Conservation (phyloP, 2,113 vertebrate species). For the Aldabrachelys gigantea region DNA sequence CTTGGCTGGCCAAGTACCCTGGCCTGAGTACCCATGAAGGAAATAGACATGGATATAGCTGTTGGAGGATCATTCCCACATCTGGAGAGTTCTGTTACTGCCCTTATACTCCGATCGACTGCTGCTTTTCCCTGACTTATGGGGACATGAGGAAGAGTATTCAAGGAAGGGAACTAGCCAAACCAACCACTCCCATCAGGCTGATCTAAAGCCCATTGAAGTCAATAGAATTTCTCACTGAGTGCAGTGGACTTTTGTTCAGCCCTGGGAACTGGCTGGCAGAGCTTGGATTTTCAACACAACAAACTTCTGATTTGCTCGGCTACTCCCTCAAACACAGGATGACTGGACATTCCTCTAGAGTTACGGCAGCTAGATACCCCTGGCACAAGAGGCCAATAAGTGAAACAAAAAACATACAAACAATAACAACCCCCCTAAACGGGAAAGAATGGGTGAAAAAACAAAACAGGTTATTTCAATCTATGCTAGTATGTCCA, state of each 20-base stretch:
- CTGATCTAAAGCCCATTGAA: not conserved
- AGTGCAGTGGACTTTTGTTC: too few species aligned
- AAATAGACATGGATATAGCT: not conserved
- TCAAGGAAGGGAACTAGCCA: not conserved
- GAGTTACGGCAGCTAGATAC: not conserved
- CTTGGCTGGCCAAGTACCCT: not conserved
- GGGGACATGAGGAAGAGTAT: not conserved
- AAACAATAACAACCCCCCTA: not conserved
- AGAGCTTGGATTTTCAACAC: not conserved
- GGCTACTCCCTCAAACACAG: rapidly evolving
- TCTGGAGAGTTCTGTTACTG: not conserved
- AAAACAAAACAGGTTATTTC: not conserved
- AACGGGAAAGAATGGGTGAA: not conserved
- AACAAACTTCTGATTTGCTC: not conserved
- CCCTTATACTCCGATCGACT: rapidly evolving
- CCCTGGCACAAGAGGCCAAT: not conserved
- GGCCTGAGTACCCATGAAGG: not conserved
- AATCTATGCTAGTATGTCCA: not conserved
- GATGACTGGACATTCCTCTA: not conserved
- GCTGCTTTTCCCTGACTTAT: not conserved
- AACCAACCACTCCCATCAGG: rapidly evolving
- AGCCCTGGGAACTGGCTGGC: not conserved
- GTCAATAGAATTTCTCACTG: not conserved
- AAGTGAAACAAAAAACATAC: not conserved
- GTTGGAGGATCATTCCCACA: not conserved